Percentiles rank a stretch among this genome's conserved stretches.
Conservation (phyloP, 1,140 invertebrate genomes). For the Neodiprion fabricii region DNA sequence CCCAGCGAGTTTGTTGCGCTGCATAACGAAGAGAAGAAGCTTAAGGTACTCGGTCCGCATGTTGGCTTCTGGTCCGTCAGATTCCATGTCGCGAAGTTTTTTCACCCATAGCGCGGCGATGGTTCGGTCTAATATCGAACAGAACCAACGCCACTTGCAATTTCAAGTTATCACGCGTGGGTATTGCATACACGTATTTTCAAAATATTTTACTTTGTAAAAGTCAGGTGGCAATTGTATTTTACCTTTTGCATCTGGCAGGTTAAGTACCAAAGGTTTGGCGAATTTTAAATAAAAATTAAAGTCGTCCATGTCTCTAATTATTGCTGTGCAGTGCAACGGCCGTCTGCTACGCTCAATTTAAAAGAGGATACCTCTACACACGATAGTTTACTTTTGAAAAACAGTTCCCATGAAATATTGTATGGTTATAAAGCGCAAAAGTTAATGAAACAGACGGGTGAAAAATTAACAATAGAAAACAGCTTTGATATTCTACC, state of each 20-base stretch:
- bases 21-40: constrained; percentile 49
- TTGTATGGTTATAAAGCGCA: background rate
- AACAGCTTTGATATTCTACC: background rate
- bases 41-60: constrained; percentile 48
- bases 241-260: constrained; percentile 46
- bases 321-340: background rate
- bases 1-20: constrained; percentile 43
- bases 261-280: constrained; percentile 48
- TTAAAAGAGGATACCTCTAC: background rate
- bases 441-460: background rate
- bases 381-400: background rate
- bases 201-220: background rate
- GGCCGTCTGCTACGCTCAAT: background rate
- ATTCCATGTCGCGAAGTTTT: constrained; percentile 39
- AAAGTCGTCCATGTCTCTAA: constrained; percentile 38
- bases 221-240: background rate
- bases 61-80: constrained; percentile 29
- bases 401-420: background rate
- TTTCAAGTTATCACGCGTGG: background rate
- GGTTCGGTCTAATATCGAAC: constrained; percentile 41
- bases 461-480: background rate
- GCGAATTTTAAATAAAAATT: constrained; percentile 50
- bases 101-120: constrained; percentile 51
- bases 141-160: background rate
- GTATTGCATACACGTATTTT: background rate